Conservation (phyloP, 1,140 invertebrate species). For the Ceratoteleas bidentatus region DNA sequence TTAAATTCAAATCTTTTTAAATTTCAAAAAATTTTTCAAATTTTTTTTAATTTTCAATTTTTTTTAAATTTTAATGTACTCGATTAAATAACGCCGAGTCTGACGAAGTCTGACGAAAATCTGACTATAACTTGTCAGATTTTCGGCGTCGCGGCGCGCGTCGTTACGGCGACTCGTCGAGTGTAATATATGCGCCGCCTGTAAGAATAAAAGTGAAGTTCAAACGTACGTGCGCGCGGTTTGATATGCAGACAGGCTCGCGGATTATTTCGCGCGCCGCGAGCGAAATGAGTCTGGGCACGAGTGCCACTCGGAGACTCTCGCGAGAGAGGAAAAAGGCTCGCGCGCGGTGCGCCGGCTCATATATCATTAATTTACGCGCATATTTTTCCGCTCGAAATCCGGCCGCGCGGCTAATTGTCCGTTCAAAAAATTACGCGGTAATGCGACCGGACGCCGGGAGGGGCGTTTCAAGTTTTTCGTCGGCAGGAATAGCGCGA, state of each 20-base stretch:
- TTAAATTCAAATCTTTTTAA: too few species aligned
- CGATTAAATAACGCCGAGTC: too few species aligned
- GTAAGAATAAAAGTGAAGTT: conserved; percentile 52
- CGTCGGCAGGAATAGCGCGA: too few species aligned
- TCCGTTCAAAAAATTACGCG: not conserved
- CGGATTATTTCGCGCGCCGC: conserved; percentile 15
- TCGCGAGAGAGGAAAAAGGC: conserved; percentile 25
- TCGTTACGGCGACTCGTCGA: conserved; percentile 44
- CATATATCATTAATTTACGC: conserved; percentile 42
- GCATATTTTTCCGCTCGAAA: conserved; percentile 22
- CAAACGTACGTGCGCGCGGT: conserved; percentile 37
- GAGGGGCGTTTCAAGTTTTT: too few species aligned
- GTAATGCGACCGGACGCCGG: not conserved
- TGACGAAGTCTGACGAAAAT: too few species aligned
- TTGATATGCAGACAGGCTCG: conserved; percentile 22
- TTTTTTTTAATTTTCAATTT: too few species aligned
- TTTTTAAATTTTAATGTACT: too few species aligned
- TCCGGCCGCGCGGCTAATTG: conserved; percentile 13
- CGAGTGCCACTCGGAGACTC: conserved; percentile 35
- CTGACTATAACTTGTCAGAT: too few species aligned
- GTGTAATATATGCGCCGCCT: conserved; percentile 54
- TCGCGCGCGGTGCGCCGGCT: conserved; percentile 32
- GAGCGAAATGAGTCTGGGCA: conserved; percentile 35
- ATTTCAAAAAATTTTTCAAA: too few species aligned
- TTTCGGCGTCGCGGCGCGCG: conserved; percentile 18